Evolutionary conservation across 2,888 invertebrate species (phyloP), one percentile per base, ranked within the genome.

Genomic region (Piscicola geometra): DNA sequence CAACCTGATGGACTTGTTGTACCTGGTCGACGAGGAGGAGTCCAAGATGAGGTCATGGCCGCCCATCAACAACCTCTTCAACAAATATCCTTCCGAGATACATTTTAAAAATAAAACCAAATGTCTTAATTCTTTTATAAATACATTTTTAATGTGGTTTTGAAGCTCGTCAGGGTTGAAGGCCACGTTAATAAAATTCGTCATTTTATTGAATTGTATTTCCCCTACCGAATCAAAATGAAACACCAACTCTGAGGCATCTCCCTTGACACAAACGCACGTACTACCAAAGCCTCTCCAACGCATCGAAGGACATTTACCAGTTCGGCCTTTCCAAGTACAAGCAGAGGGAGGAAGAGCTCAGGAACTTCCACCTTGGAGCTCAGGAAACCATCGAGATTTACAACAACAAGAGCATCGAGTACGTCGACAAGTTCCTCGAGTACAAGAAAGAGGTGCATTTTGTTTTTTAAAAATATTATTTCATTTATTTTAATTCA

Each of bases 361-460:
- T 73, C 35, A 30, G 21, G 36, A 35, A 18, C n/a, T 73, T 73
- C 30, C 56, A 41, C 2, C 33, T 18, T 0, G 52, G 64, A 15
- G 35, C 60, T 12, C n/a, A 60, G 15, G 33, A 60, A 15, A 28
- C 25, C 33, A 73, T 73, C 36, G 33, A 60, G 25, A 56, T 28
- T 0, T 56, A 56, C 33, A 73, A 52, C n/a, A 1, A 32, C 30
- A 70, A 36, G 60, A 71, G 66, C 66, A 71, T 36, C 21, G 32
- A 33, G 5, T 25, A 30, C 21, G 47, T 76, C 33, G 76, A 71
- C n/a, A 47, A 36, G 41, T 76, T 76, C 32, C 71, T 76, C 0
- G 76, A 71, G 5, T 66, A 71, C 76, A 76, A 76, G 47, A 32
- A 50, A 36, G 41, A 28, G 71, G 76, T 75, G n/a, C n/a, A n/a